Percentiles rank a stretch among this genome's conserved stretches.
Evolutionary conservation across 2,888 invertebrate species (phyloP).

Genomic region (Drosophila phalerata): DNA sequence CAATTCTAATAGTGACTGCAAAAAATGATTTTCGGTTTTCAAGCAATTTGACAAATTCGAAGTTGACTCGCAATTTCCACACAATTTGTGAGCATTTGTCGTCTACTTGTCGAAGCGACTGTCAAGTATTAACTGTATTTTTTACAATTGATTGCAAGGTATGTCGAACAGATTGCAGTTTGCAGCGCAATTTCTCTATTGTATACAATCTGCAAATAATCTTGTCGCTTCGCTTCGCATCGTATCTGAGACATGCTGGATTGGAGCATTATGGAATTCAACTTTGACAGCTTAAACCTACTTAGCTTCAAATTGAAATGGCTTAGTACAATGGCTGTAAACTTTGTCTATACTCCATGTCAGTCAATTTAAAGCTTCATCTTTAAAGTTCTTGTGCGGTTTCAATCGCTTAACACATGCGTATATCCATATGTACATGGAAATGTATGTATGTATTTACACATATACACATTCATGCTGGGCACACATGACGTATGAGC

Average conservation of each 20-base stretch:
- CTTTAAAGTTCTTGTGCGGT: slow-evolving; percentile 43
- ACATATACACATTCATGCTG: slow-evolving; percentile 27
- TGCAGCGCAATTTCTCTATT: slow-evolving; percentile 17
- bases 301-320: slow-evolving; percentile 59
- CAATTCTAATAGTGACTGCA: no score
- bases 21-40: slow-evolving; percentile 14
- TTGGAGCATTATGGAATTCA: slow-evolving; percentile 28
- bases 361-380: slow-evolving; percentile 55
- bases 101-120: neutral
- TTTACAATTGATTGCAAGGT: slow-evolving; percentile 15
- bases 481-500: slow-evolving; percentile 62
- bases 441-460: neutral
- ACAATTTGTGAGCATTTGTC: slow-evolving; percentile 23
- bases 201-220: slow-evolving; percentile 2
- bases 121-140: slow-evolving; percentile 18
- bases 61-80: slow-evolving; percentile 12
- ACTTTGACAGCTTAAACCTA: slow-evolving; percentile 55
- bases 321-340: slow-evolving; percentile 35
- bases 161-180: slow-evolving; percentile 19
- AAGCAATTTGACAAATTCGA: slow-evolving; percentile 19
- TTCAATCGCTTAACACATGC: slow-evolving; percentile 14
- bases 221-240: neutral
- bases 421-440: neutral
- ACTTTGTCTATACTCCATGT: slow-evolving; percentile 42
- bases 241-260: slow-evolving; percentile 13